Conservation (phyloP, 2,797 vertebrate species). For the Eulemur mongoz region DNA sequence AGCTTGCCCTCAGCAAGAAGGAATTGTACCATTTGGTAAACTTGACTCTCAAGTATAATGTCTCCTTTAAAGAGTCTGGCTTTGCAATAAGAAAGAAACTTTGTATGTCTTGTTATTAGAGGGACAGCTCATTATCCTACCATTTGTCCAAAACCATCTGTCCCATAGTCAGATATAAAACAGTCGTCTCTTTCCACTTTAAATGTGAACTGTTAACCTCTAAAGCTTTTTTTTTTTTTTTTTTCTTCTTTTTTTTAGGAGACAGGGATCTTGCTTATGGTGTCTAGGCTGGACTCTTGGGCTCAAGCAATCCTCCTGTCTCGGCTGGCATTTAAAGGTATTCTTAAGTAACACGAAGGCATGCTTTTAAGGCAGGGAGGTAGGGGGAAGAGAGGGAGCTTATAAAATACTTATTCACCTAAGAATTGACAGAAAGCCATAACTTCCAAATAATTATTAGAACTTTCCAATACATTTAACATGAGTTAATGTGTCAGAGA, state of each 20-base stretch:
- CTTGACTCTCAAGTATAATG: neutral
- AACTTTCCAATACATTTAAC: neutral
- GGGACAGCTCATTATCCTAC: neutral
- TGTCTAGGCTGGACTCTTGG: neutral
- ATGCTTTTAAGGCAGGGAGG: neutral
- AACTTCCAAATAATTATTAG: constrained; percentile 16
- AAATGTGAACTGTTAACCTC: neutral
- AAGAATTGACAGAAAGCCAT: neutral
- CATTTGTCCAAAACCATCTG: neutral
- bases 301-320: neutral
- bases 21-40: neutral
- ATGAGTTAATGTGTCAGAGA: neutral
- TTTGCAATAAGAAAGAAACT: neutral
- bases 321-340: neutral
- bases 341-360: neutral
- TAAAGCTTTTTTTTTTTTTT: neutral
- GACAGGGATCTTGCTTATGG: neutral
- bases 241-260: neutral
- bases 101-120: neutral
- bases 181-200: neutral
- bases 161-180: neutral
- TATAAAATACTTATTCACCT: neutral
- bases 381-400: neutral
- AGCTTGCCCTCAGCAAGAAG: neutral
- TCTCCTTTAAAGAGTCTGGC: neutral